Evolutionary conservation across 2,888 invertebrate species (phyloP).

Genomic region (Melanargia galathea): DNA sequence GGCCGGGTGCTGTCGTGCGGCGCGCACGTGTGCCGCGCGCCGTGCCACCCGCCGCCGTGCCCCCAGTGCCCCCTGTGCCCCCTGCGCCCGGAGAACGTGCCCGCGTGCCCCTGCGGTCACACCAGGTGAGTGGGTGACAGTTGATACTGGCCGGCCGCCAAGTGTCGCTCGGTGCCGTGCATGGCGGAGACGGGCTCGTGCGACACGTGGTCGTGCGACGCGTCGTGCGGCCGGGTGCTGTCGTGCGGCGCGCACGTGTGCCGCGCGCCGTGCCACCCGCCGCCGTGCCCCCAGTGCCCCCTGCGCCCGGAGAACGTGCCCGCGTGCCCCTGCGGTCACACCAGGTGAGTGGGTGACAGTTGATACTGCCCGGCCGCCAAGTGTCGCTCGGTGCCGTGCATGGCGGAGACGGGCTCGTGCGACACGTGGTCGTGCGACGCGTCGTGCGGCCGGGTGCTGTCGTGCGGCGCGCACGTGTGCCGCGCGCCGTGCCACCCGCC

Average conservation of each 20-base stretch:
- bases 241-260: slow-evolving; percentile 96
- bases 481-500: slow-evolving; percentile 93
- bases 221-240: slow-evolving; percentile 90
- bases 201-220: slow-evolving; percentile 83
- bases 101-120: slow-evolving; percentile 69
- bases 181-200: slow-evolving; percentile 44
- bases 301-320: slow-evolving; percentile 55
- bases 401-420: slow-evolving; percentile 42
- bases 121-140: slow-evolving; percentile 53
- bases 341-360: slow-evolving; percentile 48
- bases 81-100: slow-evolving; percentile 55
- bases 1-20: slow-evolving; percentile 93
- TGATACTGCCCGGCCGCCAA: slow-evolving; percentile 47
- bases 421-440: slow-evolving; percentile 85
- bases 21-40: slow-evolving; percentile 91
- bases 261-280: slow-evolving; percentile 92
- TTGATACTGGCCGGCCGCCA: slow-evolving; percentile 64
- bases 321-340: slow-evolving; percentile 71
- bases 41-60: slow-evolving; percentile 93
- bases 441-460: slow-evolving; percentile 89
- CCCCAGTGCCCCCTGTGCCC: slow-evolving; percentile 88
- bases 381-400: slow-evolving; percentile 59
- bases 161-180: slow-evolving; percentile 59
- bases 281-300: slow-evolving; percentile 89
- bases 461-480: slow-evolving; percentile 95